phyloP scores from a whole-genome alignment of 2,113 vertebrate species.

The Cyprinodon variegatus region DNA sequence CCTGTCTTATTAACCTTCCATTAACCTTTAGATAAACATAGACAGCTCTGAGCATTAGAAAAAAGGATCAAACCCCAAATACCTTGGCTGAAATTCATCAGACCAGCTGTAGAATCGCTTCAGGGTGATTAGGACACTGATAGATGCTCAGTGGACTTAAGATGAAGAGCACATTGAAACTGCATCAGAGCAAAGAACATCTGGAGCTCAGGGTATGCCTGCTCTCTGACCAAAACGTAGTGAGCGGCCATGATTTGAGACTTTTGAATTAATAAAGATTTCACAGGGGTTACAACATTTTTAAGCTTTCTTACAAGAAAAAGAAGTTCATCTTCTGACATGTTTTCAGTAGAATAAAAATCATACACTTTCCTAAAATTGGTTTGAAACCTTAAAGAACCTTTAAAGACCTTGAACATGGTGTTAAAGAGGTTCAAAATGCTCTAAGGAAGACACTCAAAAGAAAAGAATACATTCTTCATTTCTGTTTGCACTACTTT shows the following conservation, averaged over 20 bases:
- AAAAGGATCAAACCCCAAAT: constrained; percentile 54
- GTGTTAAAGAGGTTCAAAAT: too few species aligned
- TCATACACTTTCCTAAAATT: too few species aligned
- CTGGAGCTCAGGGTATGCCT: constrained; percentile 8
- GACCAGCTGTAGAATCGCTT: constrained; percentile 67
- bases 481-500: too few species aligned
- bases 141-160: constrained; percentile 50
- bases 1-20: constrained; percentile 79
- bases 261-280: constrained; percentile 14
- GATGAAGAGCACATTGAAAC: constrained; percentile 49
- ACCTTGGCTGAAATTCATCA: constrained; percentile 71
- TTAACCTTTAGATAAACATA: constrained; percentile 80
- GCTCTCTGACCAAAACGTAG: constrained; percentile 4
- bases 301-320: too few species aligned
- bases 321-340: background rate
- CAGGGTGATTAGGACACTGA: constrained; percentile 71
- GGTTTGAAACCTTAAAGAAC: too few species aligned
- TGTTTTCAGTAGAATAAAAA: constrained; percentile 5
- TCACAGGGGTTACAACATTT: background rate
- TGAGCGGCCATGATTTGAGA: constrained; percentile 13
- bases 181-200: constrained; percentile 25
- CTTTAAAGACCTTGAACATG: background rate
- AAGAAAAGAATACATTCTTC: too few species aligned
- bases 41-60: constrained; percentile 61
- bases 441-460: too few species aligned